phyloP scores from a whole-genome alignment of 1,140 invertebrate genomes.

The Tenebrio molitor region DNA sequence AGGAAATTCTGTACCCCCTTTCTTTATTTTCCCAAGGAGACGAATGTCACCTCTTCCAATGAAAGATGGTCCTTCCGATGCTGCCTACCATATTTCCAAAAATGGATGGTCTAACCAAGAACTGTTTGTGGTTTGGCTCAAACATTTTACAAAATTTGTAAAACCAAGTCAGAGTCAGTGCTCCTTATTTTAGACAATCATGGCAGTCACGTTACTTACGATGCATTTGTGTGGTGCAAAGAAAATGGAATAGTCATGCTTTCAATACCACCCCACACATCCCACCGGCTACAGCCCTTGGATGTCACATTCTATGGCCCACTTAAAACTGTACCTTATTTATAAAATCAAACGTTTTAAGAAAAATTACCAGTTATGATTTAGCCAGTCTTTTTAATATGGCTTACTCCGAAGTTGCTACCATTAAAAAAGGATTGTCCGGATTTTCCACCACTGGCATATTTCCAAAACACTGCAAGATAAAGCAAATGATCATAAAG shows the following conservation, averaged over 20 bases:
- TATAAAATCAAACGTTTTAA: not conserved
- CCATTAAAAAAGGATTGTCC: not conserved
- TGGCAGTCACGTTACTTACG: not conserved
- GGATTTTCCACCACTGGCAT: not conserved
- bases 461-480: too few species aligned
- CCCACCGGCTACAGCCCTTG: not conserved
- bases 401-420: not conserved
- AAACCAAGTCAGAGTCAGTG: not conserved
- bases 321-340: not conserved
- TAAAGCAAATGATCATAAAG: too few species aligned
- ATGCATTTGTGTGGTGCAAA: too few species aligned
- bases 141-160: constrained; percentile 45
- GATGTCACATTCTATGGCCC: not conserved
- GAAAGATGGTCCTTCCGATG: constrained; percentile 30
- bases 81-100: constrained; percentile 7
- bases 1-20: constrained; percentile 60
- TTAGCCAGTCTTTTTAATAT: not conserved
- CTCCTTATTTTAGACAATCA: not conserved
- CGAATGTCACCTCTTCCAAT: constrained; percentile 3
- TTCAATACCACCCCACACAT: not conserved
- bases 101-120: not conserved
- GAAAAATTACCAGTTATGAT: not conserved
- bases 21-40: constrained; percentile 63
- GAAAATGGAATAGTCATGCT: too few species aligned
- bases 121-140: constrained; percentile 17